phyloP scores from a whole-genome alignment of 2,113 vertebrate genomes.

The Natator depressus region DNA sequence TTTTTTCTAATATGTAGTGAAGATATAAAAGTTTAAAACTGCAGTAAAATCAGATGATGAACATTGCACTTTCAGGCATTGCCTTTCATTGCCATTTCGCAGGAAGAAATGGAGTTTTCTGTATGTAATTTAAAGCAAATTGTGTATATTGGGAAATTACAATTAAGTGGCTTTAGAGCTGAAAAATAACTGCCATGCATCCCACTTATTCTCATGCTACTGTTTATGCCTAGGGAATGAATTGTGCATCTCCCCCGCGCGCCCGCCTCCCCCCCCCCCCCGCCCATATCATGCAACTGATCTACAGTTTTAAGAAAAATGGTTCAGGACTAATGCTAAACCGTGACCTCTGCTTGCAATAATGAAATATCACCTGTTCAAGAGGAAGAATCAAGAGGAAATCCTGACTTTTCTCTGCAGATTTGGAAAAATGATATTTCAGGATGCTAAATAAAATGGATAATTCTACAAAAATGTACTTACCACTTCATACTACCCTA shows the following conservation, averaged over 20 bases:
- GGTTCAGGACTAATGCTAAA: background rate
- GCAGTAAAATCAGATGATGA: background rate
- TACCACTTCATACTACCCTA: background rate
- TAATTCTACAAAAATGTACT: background rate
- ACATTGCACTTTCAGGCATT: background rate
- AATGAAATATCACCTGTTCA: background rate
- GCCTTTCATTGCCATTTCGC: background rate
- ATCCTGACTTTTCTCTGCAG: background rate
- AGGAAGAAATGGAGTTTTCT: background rate
- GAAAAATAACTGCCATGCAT: background rate
- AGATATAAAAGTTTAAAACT: background rate
- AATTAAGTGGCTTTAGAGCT: background rate
- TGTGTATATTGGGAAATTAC: background rate
- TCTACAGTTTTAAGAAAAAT: background rate
- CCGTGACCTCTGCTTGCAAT: accelerated
- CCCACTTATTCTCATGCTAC: background rate
- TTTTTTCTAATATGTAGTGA: background rate
- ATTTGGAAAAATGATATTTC: slow-evolving; percentile 14
- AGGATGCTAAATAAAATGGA: background rate
- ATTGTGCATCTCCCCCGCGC: background rate
- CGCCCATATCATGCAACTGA: background rate
- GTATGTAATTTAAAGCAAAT: background rate
- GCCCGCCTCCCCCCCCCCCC: too few relatives aligned
- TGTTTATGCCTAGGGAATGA: background rate
- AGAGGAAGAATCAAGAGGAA: background rate